Percentiles rank a stretch among this genome's conserved stretches.
Conservation (phyloP, 1,140 invertebrate species). For the Aphelinus certus region DNA sequence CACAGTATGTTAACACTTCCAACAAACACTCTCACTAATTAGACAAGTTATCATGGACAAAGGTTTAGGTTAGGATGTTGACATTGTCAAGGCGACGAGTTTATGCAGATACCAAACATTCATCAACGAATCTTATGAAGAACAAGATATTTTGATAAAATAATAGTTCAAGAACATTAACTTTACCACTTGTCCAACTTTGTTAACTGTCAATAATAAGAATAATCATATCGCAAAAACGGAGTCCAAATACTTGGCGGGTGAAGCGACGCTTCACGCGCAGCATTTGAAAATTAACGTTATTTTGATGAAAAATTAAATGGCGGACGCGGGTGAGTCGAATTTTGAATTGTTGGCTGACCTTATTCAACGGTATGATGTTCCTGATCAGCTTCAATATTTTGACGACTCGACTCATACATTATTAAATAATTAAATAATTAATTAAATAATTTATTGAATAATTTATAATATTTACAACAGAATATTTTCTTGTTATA, state of each 20-base stretch:
- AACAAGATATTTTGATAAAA: not conserved
- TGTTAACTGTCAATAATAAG: too few species aligned
- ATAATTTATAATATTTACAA: too few species aligned
- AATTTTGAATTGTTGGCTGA: constrained; percentile 20
- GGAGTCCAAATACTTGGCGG: constrained; percentile 18
- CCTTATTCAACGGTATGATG: too few species aligned
- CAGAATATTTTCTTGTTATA: too few species aligned
- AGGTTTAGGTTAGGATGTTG: constrained; percentile 23
- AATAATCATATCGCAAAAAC: too few species aligned
- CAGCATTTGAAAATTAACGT: constrained; percentile 39
- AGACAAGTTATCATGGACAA: constrained; percentile 12
- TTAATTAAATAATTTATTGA: too few species aligned
- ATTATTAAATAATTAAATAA: too few species aligned
- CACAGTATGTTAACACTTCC: constrained; percentile 8
- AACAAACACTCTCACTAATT: constrained; percentile 10
- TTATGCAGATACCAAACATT: not conserved
- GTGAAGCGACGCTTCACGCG: constrained; percentile 35
- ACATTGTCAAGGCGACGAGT: constrained; percentile 11
- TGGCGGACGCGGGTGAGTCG: constrained; percentile 18
- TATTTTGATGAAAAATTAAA: constrained; percentile 18
- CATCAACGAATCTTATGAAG: not conserved
- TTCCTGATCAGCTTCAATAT: too few species aligned
- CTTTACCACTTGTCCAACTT: too few species aligned
- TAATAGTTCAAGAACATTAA: too few species aligned
- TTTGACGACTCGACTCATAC: too few species aligned